phyloP scores from a whole-genome alignment of 2,797 vertebrate genomes.

The Halcyon smyrnensis region DNA sequence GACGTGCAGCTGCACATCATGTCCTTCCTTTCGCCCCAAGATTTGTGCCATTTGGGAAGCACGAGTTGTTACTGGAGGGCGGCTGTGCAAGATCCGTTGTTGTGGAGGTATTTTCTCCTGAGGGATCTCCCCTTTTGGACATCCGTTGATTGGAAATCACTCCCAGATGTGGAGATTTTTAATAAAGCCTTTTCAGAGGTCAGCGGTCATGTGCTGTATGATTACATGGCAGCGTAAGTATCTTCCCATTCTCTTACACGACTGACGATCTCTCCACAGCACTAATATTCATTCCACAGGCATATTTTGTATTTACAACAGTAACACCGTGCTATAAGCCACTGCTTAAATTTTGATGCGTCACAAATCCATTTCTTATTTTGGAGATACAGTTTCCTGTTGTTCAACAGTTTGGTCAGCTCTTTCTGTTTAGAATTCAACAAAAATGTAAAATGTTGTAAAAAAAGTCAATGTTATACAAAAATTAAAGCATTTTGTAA shows the following conservation, averaged over 20 bases:
- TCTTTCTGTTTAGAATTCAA: not conserved
- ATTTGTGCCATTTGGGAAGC: conserved; percentile 88
- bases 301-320: not conserved
- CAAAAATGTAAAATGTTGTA: not conserved
- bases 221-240: conserved; percentile 93
- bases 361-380: not conserved
- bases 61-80: conserved; percentile 88
- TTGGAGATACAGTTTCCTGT: not conserved
- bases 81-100: conserved; percentile 87
- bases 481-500: not conserved
- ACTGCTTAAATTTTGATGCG: not conserved
- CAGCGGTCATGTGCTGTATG: conserved; percentile 63
- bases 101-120: conserved; percentile 92
- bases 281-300: not conserved
- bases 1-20: conserved; percentile 89
- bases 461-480: not conserved
- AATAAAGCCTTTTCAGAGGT: conserved; percentile 74
- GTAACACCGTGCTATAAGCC: not conserved
- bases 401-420: not conserved
- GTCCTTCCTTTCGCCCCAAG: conserved; percentile 88
- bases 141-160: conserved; percentile 88
- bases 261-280: not conserved
- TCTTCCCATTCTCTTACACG: not conserved
- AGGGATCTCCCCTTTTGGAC: conserved; percentile 88
- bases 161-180: conserved; percentile 84